Base-by-base conservation (phyloP, 2,797 vertebrate species). In the Decapterus maruadsi region DNA sequence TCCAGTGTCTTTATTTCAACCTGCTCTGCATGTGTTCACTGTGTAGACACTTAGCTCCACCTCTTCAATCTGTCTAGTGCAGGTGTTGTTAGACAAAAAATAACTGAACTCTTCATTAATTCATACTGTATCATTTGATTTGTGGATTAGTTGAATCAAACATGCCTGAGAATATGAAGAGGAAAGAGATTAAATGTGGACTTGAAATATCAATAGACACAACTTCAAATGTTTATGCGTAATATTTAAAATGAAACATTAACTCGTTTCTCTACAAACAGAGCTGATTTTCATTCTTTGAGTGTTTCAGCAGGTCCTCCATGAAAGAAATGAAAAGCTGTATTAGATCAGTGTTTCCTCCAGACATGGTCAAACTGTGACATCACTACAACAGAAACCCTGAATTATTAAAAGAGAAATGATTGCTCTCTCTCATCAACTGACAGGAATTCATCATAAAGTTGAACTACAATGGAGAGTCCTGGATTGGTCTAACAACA, bases 401-500 rank as follows among this genome's bases (percentile, higher is more conserved):
- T 9, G 46, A 64, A 38, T 50, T 6, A 26, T 36, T 19, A 22
- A 34, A 26, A 2, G 58, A 60, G 45, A 36, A 36, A 50, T 50
- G 6, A 31, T 64, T 7, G 2, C 36, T 31, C 3, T 60, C 22
- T 51, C 34, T 36, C 20, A 4, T 29, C 10, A 9, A 42, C 17
- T n/a, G 1, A 12, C 8, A 57, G 61, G 17, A 20, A 1, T 74
- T 74, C 31, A 4, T 74, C 10, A 17, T 0, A 2, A 0, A 38
- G 13, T 22, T 65, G 31, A 58, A 13, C 1, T 0, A 0, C n/a
- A 2, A 6, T 4, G 34, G 10, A 60, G 14, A 20, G 0, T 59
- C 19, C 13, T 74, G 72, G 62, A 67, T 75, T 3, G 63, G 72
- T 43, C 46, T 64, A 10, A 42, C 1, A n/a, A 36, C 0, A 5